Base-by-base conservation (phyloP, 2,113 vertebrate species). In the Cercocebus atys region DNA sequence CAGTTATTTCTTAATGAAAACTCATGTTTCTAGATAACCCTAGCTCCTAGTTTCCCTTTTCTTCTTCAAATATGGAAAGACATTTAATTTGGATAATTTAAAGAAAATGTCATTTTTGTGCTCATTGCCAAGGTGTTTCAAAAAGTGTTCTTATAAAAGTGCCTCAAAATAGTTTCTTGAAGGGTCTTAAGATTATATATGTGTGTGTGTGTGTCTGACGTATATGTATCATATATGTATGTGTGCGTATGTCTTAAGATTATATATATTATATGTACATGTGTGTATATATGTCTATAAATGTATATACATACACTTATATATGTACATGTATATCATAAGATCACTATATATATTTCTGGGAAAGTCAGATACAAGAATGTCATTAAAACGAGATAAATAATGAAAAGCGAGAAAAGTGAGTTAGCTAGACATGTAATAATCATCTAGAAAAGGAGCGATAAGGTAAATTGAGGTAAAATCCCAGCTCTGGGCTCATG, bases 61-160 rank as follows among this genome's bases (percentile, higher is more conserved):
- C 89, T 73, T 40, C 79, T 97, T 80, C 35, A 93, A 75, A 50
- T 59, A 66, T 11, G 80, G 38, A 86, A 73, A 95, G 18, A 82
- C 81, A 75, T 12, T 61, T n/a, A 55, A 66, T 90, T 68, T 90
- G 66, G 40, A 83, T 72, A 70, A 70, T 72, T 78, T 81, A 88
- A 70, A 79, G 81, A 88, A 95, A 84, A 78, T 1, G 1, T 43
- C 7, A n/a, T 73, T 88, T 94, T 92, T 64, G 5, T 80, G 78
- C 30, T 79, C 70, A 88, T 43, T 94, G 32, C 27, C 76, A 45
- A 55, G 61, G 40, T 70, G 32, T 78, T 86, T 73, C 6, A 35
- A 83, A 86, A 89, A 68, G 17, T 47, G 13, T 88, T 84, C n/a
- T 52, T 72, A 1, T 72, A 68, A 85, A 86, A 90, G 82, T 86